A percentile compares a stretch with the other conserved stretches of the same genome.
phyloP scores from a whole-genome alignment of 2,113 vertebrate species.

The Chrysochloris asiatica region DNA sequence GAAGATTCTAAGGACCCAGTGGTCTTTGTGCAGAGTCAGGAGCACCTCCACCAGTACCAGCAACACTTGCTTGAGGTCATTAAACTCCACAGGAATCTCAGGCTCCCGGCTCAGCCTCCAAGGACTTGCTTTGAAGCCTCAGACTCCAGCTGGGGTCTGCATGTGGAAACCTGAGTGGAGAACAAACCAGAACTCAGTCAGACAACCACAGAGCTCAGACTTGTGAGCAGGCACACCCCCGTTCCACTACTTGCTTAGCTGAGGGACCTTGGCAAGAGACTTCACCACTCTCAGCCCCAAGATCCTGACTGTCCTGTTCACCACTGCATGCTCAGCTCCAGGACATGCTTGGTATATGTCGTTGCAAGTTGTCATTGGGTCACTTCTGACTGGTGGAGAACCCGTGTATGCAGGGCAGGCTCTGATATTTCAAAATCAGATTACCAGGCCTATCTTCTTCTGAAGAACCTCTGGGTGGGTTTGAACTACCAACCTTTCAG shows the following conservation, averaged over 20 bases:
- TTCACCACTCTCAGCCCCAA: background rate
- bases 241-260: background rate
- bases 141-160: too few relatives aligned
- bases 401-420: background rate
- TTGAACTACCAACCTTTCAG: background rate
- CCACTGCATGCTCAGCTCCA: background rate
- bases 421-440: background rate
- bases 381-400: background rate
- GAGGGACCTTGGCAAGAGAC: background rate
- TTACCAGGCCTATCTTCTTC: background rate
- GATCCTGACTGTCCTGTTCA: background rate
- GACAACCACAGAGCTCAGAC: background rate
- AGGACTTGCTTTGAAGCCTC: background rate
- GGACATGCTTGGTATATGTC: background rate
- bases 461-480: background rate
- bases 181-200: background rate
- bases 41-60: background rate
- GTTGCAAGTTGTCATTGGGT: background rate
- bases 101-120: background rate
- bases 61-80: background rate
- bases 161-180: background rate
- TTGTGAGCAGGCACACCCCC: background rate
- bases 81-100: background rate
- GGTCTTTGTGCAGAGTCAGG: background rate
- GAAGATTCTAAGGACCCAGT: background rate